Percentiles rank a stretch among this genome's conserved stretches.
These are phyloP conservation scores for Hippocampus abdominalis DNA, from an alignment of 2,113 vertebrate genomes.

Conservation along the genomic window DNA sequence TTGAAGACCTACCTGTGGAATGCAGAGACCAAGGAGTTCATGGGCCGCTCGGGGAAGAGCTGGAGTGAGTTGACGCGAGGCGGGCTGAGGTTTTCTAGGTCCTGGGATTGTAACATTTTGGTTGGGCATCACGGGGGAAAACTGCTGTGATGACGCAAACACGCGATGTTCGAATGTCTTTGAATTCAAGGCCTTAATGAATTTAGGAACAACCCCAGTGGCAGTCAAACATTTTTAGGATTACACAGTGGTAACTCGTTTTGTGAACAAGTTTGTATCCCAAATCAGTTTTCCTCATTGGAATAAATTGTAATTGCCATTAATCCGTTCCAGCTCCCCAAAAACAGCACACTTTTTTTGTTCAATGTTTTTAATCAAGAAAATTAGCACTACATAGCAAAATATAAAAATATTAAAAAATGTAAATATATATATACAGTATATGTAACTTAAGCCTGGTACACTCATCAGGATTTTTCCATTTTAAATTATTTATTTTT, in stretches of 20 bases:
- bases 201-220: not conserved
- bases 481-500: no score
- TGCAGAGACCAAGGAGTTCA: slow-evolving; percentile 86
- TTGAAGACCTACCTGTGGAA: slow-evolving; percentile 90
- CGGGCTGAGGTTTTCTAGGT: slow-evolving; percentile 3
- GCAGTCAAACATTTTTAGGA: not conserved
- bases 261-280: not conserved
- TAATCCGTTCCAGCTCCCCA: not conserved
- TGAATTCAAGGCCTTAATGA: not conserved
- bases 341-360: not conserved
- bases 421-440: not conserved
- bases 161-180: not conserved
- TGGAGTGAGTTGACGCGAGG: slow-evolving; percentile 83
- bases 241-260: not conserved
- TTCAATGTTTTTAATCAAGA: not conserved
- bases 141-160: not conserved
- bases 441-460: not conserved
- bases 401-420: not conserved
- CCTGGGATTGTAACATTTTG: not conserved
- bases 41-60: slow-evolving; percentile 90
- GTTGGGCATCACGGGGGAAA: not conserved
- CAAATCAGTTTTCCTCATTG: not conserved
- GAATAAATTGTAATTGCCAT: not conserved
- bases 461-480: not conserved
- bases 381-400: not conserved